Percentiles rank a stretch among this genome's conserved stretches.
These are phyloP conservation scores for Cerceris rybyensis DNA, from an alignment of 2,888 invertebrate genomes.

Conservation along the genomic window DNA sequence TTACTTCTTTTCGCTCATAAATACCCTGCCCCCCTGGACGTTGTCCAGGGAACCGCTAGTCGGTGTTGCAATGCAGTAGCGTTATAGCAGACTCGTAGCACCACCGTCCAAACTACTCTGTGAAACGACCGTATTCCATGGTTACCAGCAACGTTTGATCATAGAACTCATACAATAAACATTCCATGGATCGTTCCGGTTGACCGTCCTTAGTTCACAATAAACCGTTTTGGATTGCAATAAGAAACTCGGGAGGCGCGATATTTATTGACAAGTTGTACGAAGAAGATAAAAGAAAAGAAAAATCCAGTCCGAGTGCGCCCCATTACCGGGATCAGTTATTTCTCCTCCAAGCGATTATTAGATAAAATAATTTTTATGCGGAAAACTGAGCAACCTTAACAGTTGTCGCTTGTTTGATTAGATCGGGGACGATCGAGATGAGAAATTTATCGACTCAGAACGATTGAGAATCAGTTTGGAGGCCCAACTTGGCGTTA, in stretches of 20 bases:
- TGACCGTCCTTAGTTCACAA: neutral
- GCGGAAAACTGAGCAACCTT: too few species aligned
- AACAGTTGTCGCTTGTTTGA: too few species aligned
- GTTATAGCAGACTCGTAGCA: conserved; percentile 22
- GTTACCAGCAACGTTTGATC: conserved; percentile 4
- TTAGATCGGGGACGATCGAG: too few species aligned
- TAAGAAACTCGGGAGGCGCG: neutral
- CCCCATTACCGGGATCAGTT: too few species aligned
- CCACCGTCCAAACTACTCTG: conserved; percentile 14
- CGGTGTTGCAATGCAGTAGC: conserved; percentile 37
- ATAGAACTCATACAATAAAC: conserved; percentile 6
- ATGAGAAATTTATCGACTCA: too few species aligned
- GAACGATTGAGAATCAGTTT: too few species aligned
- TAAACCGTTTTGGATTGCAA: neutral
- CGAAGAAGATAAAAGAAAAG: too few species aligned
- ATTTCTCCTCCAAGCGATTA: too few species aligned
- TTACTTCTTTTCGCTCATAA: conserved; percentile 27
- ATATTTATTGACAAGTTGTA: too few species aligned
- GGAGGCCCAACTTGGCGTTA: too few species aligned
- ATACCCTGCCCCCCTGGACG: conserved; percentile 20
- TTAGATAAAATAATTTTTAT: too few species aligned
- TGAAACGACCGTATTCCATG: conserved; percentile 12
- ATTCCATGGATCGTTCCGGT: conserved; percentile 4
- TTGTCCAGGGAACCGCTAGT: conserved; percentile 23
- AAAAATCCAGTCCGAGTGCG: too few species aligned